Conservation (phyloP, 1,140 invertebrate species). For the Steinernema feltiae region DNA sequence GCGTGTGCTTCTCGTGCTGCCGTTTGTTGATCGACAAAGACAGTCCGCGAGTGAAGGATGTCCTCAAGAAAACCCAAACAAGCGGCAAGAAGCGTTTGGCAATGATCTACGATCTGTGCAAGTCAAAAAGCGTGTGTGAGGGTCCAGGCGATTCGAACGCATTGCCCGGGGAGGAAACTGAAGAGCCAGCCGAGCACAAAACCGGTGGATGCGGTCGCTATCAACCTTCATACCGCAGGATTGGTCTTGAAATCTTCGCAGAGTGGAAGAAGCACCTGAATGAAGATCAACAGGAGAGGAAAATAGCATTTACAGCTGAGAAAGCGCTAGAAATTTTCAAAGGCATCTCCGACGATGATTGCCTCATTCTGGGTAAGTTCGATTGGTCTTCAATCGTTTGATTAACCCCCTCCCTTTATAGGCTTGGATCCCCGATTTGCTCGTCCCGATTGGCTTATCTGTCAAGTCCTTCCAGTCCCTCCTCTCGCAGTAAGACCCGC, state of each 20-base stretch:
- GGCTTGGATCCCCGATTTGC: slow-evolving; percentile 67
- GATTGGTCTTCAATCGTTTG: slow-evolving; percentile 4
- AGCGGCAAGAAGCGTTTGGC: slow-evolving; percentile 85
- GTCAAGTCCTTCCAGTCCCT: slow-evolving; percentile 92
- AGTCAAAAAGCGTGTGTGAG: slow-evolving; percentile 95
- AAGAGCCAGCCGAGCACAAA: slow-evolving; percentile 61
- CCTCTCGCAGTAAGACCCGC: slow-evolving; percentile 84
- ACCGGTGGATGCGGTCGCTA: slow-evolving; percentile 95
- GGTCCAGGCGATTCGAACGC: slow-evolving; percentile 68
- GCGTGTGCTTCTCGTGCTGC: slow-evolving; percentile 57
- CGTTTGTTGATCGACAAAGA: slow-evolving; percentile 63
- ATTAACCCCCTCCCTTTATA: slow-evolving; percentile 24
- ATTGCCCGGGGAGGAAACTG: slow-evolving; percentile 18
- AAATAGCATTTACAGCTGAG: slow-evolving; percentile 85
- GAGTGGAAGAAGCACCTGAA: slow-evolving; percentile 93
- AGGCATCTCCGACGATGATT: slow-evolving; percentile 93
- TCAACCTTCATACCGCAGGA: slow-evolving; percentile 81
- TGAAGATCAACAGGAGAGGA: slow-evolving; percentile 93
- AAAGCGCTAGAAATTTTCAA: slow-evolving; percentile 92
- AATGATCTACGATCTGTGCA: slow-evolving; percentile 95
- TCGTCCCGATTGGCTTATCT: slow-evolving; percentile 97
- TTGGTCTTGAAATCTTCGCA: slow-evolving; percentile 82
- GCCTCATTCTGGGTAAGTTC: slow-evolving; percentile 80
- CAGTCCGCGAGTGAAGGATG: slow-evolving; percentile 94
- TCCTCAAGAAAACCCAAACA: slow-evolving; percentile 91